Conservation (phyloP, 2,797 vertebrate species). For the Falco peregrinus region DNA sequence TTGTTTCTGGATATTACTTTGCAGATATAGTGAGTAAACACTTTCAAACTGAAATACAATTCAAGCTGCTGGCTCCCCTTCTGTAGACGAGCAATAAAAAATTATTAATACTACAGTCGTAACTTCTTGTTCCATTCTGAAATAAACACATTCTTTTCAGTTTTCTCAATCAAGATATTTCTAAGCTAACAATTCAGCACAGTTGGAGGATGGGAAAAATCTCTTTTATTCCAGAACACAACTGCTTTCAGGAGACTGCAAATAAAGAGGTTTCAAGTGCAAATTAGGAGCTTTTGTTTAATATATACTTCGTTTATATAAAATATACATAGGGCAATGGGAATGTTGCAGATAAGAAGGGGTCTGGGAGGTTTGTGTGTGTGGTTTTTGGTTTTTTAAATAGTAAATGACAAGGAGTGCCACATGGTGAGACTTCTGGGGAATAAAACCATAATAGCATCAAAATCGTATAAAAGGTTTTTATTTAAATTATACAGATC, state of each 20-base stretch:
- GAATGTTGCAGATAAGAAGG: slow-evolving; percentile 42
- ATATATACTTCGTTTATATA: slow-evolving; percentile 42
- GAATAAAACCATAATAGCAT: slow-evolving; percentile 65
- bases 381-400: slow-evolving; percentile 33
- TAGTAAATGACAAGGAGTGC: slow-evolving; percentile 27
- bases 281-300: slow-evolving; percentile 65
- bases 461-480: slow-evolving; percentile 63
- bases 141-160: neutral
- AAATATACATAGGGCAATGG: slow-evolving; percentile 10
- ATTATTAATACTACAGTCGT: neutral
- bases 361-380: neutral
- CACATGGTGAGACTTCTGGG: slow-evolving; percentile 67
- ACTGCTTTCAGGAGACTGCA: slow-evolving; percentile 51
- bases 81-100: neutral
- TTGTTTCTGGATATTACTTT: neutral
- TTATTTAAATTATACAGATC: slow-evolving; percentile 71
- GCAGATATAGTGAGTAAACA: neutral
- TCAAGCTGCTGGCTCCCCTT: neutral
- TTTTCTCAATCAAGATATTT: neutral
- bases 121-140: neutral
- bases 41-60: neutral
- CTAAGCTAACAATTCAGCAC: neutral
- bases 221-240: slow-evolving; percentile 45
- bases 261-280: slow-evolving; percentile 66
- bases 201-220: slow-evolving; percentile 6